Evolutionary conservation across 1,140 invertebrate species (phyloP), one percentile per base, ranked within the genome.

Genomic region (Camponotus floridanus): DNA sequence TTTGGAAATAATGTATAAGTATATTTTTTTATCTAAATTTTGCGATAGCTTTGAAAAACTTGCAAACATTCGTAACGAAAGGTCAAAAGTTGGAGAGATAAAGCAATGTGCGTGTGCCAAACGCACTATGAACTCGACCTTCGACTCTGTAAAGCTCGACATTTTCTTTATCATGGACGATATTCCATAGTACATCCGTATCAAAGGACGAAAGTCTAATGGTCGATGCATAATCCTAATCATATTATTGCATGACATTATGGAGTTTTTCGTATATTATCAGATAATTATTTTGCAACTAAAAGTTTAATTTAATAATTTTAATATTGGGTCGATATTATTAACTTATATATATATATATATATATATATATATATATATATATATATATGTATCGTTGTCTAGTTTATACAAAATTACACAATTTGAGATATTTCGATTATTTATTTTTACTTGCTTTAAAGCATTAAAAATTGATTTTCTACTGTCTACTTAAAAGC

Each of bases 31-130:
- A 78, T 21, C 18, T 59, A 61, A 57, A 65, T 71, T 84, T 5
- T 26, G 39, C 11, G 36, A 11, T 33, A 85, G 51, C 61, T 64
- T 78, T 11, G 61, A 85, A 85, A 57, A 76, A 42, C 33, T 67
- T 45, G 7, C 55, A 11, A 86, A 39, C 21, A 21, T 67, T 21
- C 13, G 62, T 11, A 18, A 13, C 21, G 85, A 57, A 31, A 64
- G 85, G 68, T 76, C 76, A 87, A 68, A 67, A 76, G 79, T 48
- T 70, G 42, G 11, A 9, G 61, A 83, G 70, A 88, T 87, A 45
- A 4, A 31, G 39, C 21, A 74, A 13, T 57, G 68, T 21, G 48
- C 36, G 11, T 31, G 21, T 61, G 39, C 45, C 21, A 76, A 64
- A 36, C 39, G 62, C 62, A 42, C 15, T 13, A 3, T 26, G 13